phyloP scores from a whole-genome alignment of 2,797 vertebrate genomes.

The Rhinogobio ventralis region DNA sequence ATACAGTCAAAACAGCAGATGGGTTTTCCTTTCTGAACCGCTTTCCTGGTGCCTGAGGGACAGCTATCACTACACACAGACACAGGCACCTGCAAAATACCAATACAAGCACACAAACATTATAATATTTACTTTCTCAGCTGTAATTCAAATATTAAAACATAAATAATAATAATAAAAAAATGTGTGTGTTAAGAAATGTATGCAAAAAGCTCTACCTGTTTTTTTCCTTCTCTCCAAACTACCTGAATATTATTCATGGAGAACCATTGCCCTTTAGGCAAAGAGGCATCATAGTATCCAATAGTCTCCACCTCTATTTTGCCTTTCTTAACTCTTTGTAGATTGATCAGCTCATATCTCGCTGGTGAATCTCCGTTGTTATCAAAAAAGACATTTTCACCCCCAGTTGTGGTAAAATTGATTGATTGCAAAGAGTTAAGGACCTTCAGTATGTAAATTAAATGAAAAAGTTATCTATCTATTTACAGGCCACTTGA shows the following conservation, averaged over 20 bases:
- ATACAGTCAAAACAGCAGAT: constrained; percentile 77
- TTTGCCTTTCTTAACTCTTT: constrained; percentile 67
- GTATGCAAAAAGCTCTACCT: constrained; percentile 61
- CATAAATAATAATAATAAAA: neutral
- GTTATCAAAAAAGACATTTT: constrained; percentile 78
- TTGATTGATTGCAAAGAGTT: constrained; percentile 75
- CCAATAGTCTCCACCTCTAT: constrained; percentile 75
- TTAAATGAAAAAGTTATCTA: constrained; percentile 29
- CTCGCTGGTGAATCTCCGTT: constrained; percentile 80
- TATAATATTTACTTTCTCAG: neutral
- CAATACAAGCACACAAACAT: constrained; percentile 18
- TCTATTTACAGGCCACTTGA: neutral
- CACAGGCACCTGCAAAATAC: constrained; percentile 65
- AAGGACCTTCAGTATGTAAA: constrained; percentile 70
- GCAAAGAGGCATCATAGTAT: constrained; percentile 76
- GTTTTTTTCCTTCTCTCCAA: constrained; percentile 66
- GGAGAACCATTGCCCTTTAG: constrained; percentile 70
- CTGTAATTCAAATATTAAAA: neutral
- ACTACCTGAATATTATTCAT: constrained; percentile 71
- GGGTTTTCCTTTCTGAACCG: constrained; percentile 74
- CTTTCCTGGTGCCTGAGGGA: constrained; percentile 72
- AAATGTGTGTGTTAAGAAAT: neutral
- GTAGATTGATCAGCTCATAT: constrained; percentile 84
- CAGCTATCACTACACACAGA: constrained; percentile 78
- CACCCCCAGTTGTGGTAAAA: constrained; percentile 74